Conservation (phyloP, 2,113 vertebrate species). For the Nothoprocta pentlandii region DNA sequence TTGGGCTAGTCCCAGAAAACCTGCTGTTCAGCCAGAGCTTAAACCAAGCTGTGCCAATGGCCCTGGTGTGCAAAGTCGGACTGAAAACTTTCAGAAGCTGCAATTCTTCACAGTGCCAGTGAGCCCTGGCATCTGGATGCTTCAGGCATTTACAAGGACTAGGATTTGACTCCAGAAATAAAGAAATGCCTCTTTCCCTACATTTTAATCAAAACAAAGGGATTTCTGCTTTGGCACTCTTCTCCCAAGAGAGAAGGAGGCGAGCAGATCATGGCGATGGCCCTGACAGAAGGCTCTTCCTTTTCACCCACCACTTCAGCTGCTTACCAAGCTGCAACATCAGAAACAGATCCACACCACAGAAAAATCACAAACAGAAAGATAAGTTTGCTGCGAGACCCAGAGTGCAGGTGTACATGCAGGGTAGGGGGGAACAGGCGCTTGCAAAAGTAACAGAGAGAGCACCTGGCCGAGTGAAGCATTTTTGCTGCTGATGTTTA, state of each 20-base stretch:
- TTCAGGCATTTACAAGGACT: background rate
- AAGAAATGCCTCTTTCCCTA: background rate
- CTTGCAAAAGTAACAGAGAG: background rate
- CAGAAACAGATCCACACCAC: background rate
- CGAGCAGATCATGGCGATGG: background rate
- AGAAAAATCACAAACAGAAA: background rate
- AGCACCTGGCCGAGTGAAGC: background rate
- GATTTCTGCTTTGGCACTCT: background rate
- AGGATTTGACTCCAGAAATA: background rate
- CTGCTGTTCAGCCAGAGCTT: background rate
- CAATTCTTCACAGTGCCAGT: background rate
- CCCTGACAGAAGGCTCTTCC: background rate
- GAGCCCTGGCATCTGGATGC: background rate
- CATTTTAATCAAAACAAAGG: background rate
- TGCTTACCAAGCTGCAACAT: background rate
- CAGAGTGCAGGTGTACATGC: background rate
- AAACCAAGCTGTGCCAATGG: background rate
- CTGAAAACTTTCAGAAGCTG: background rate
- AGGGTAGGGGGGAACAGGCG: background rate
- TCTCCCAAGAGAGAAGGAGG: background rate
- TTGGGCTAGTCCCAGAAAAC: background rate
- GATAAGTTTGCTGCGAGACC: background rate
- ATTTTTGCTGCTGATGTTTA: background rate
- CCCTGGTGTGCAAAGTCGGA: background rate
- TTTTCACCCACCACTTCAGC: background rate